Evolutionary conservation across 1,140 invertebrate species (phyloP).

Genomic region (Watersipora subatra): DNA sequence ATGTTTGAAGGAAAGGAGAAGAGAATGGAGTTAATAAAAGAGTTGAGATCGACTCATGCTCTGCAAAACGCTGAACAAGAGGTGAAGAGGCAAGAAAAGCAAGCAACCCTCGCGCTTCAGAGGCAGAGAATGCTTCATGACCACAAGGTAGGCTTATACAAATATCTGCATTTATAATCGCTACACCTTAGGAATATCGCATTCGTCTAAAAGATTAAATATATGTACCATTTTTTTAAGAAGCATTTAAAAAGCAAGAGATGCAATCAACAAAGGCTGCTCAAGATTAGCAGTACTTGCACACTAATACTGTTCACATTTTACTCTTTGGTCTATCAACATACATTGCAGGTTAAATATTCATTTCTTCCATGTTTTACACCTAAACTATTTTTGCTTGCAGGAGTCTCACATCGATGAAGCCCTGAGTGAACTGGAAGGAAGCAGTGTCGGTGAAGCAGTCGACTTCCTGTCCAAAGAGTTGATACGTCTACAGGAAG

Average conservation of each 20-base stretch:
- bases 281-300: too few species aligned
- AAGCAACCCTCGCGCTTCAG: slow-evolving; percentile 39
- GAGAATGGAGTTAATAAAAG: slow-evolving; percentile 52
- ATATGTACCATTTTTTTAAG: too few species aligned
- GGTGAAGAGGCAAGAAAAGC: slow-evolving; percentile 38
- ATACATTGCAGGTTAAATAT: too few species aligned
- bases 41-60: slow-evolving; percentile 51
- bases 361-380: too few species aligned
- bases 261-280: too few species aligned
- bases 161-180: background rate
- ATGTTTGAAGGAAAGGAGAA: slow-evolving; percentile 55
- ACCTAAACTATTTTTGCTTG: too few species aligned
- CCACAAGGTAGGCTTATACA: slow-evolving; percentile 27
- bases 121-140: slow-evolving; percentile 32
- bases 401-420: slow-evolving; percentile 36
- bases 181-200: too few species aligned
- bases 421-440: slow-evolving; percentile 42
- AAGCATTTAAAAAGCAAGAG: too few species aligned
- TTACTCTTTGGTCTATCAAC: too few species aligned
- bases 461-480: slow-evolving; percentile 63
- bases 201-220: too few species aligned
- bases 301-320: too few species aligned
- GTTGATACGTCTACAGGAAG: slow-evolving; percentile 54
- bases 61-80: slow-evolving; percentile 44
- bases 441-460: slow-evolving; percentile 49